Percentiles rank a stretch among this genome's conserved stretches.
These are phyloP conservation scores for Petrocephalus zakoni DNA, from an alignment of 2,113 vertebrate genomes.

Conservation along the genomic window DNA sequence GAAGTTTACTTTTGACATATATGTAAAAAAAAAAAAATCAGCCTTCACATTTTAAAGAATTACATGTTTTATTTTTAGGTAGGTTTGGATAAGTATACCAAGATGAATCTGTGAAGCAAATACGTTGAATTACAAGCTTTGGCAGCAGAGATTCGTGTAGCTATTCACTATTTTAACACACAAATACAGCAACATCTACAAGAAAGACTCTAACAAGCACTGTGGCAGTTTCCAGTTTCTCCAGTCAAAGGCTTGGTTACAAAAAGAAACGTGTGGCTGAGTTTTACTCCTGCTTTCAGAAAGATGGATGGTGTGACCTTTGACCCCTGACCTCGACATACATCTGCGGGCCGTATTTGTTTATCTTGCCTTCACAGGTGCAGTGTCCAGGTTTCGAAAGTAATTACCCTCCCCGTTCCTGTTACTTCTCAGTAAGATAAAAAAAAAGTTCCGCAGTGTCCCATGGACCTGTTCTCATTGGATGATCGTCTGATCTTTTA, in stretches of 20 bases:
- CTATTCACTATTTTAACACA: neutral
- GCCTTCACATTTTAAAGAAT: neutral
- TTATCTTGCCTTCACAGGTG: slow-evolving; percentile 27
- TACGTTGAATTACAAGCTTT: neutral
- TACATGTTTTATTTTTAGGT: neutral
- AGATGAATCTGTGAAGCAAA: neutral
- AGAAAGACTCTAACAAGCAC: neutral
- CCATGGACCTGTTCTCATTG: neutral
- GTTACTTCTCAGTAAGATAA: slow-evolving; percentile 6
- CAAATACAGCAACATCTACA: neutral
- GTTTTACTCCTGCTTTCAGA: slow-evolving; percentile 1
- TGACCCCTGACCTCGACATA: slow-evolving; percentile 29
- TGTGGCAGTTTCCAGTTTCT: neutral
- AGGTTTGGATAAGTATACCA: too few relatives aligned
- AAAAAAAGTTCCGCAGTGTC: neutral
- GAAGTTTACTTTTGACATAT: neutral
- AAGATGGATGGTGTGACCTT: slow-evolving; percentile 27
- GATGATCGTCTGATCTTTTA: neutral
- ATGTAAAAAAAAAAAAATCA: neutral
- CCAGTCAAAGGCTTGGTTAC: slow-evolving; percentile 16
- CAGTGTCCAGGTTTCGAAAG: neutral
- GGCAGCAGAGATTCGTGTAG: neutral
- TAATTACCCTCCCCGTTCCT: slow-evolving; percentile 10
- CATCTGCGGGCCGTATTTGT: slow-evolving; percentile 22
- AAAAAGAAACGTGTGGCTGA: slow-evolving; percentile 20